phyloP scores from a whole-genome alignment of 2,888 invertebrate genomes.

The Patella caerulea region DNA sequence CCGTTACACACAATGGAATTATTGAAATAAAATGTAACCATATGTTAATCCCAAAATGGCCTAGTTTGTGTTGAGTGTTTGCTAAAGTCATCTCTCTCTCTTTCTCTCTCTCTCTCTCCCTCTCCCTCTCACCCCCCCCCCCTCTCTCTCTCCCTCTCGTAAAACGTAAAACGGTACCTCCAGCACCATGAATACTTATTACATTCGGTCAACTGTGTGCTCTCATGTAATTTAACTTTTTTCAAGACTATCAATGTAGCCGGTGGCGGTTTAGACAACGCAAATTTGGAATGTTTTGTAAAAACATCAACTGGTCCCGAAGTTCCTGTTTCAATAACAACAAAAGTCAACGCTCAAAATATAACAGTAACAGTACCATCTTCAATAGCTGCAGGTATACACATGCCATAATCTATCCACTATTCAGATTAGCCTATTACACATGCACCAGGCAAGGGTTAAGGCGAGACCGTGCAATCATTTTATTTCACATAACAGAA shows the following conservation, averaged over 20 bases:
- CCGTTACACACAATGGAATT: too few relatives aligned
- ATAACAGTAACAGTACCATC: slow-evolving; percentile 6
- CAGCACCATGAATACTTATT: background rate
- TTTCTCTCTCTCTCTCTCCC: background rate
- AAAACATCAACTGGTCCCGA: background rate
- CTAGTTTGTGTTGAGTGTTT: background rate
- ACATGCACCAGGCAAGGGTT: too few relatives aligned
- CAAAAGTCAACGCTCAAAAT: background rate
- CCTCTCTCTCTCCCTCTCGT: background rate
- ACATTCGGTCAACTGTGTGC: background rate
- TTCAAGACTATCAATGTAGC: slow-evolving; percentile 8
- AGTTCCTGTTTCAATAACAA: background rate
- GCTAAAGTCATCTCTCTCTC: too few relatives aligned
- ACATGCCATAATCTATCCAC: background rate
- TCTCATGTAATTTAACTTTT: background rate
- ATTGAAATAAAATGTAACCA: too few relatives aligned
- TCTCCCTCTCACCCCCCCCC: background rate
- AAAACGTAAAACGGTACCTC: too few relatives aligned
- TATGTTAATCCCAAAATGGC: too few relatives aligned
- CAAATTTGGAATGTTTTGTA: slow-evolving; percentile 12
- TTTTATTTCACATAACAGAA: too few relatives aligned
- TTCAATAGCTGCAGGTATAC: slow-evolving; percentile 10
- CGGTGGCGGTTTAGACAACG: slow-evolving; percentile 15
- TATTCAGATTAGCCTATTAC: too few relatives aligned
- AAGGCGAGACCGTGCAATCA: too few relatives aligned